Conservation (phyloP, 2,797 vertebrate species). For the Zalophus californianus region DNA sequence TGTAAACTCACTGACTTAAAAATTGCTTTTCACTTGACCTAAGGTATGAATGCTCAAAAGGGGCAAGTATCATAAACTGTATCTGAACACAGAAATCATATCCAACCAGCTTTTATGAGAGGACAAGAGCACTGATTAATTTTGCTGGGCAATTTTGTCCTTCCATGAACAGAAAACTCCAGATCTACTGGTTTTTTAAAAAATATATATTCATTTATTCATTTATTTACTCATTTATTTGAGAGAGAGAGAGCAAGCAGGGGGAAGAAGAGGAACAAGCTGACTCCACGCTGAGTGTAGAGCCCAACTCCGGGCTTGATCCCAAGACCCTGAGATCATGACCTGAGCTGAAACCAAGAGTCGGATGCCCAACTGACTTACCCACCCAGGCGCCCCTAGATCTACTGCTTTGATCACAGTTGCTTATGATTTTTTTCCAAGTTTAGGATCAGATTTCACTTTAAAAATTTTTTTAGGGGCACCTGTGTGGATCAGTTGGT, state of each 20-base stretch:
- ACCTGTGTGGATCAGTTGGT: neutral
- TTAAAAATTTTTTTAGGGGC: neutral
- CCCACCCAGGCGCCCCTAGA: neutral
- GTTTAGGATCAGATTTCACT: neutral
- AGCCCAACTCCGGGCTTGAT: too few relatives aligned
- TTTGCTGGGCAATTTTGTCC: neutral
- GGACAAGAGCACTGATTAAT: neutral
- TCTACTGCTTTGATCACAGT: neutral
- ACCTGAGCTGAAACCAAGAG: too few relatives aligned
- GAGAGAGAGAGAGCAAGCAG: too few relatives aligned
- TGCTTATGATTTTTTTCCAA: constrained; percentile 21
- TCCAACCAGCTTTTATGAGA: neutral
- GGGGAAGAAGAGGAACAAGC: too few relatives aligned
- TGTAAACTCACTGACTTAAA: neutral
- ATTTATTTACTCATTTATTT: too few relatives aligned
- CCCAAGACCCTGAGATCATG: too few relatives aligned
- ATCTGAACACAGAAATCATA: neutral
- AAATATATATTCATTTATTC: too few relatives aligned
- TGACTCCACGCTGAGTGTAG: too few relatives aligned
- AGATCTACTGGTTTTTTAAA: neutral
- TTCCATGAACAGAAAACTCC: neutral
- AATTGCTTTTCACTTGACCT: neutral
- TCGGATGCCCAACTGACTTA: too few relatives aligned
- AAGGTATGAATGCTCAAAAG: neutral
- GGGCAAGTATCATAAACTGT: neutral